Conservation (phyloP, 2,888 invertebrate species). For the Stramonita haemastoma region DNA sequence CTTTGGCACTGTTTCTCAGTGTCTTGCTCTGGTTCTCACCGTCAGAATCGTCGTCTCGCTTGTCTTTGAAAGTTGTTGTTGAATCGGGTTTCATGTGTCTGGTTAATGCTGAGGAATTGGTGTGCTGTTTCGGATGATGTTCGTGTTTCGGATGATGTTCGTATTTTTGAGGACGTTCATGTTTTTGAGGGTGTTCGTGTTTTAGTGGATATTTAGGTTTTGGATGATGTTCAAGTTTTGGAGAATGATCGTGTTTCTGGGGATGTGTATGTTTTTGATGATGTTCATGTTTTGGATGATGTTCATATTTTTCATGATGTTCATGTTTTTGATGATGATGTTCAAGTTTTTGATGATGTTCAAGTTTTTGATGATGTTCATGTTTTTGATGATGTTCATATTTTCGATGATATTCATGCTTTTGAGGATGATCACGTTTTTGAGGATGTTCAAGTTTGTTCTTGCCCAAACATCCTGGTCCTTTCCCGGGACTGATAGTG, state of each 20-base stretch:
- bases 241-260: too few species aligned
- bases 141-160: not conserved
- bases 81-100: constrained; percentile 19
- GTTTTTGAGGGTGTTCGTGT: not conserved
- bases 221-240: not conserved
- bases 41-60: not conserved
- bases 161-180: not conserved
- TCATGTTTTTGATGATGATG: not conserved
- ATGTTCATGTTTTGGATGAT: not conserved
- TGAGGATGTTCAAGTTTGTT: not conserved
- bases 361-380: too few species aligned
- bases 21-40: not conserved
- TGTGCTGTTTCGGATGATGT: not conserved
- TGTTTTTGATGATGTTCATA: not conserved
- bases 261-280: not conserved
- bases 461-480: not conserved
- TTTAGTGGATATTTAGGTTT: not conserved
- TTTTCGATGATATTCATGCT: not conserved
- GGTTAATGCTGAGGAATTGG: not conserved
- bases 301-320: too few species aligned
- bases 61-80: not conserved
- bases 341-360: not conserved
- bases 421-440: not conserved
- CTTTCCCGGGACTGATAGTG: not conserved
- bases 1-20: not conserved